A percentile compares a stretch with the other conserved stretches of the same genome.
phyloP scores from a whole-genome alignment of 2,888 invertebrate genomes.

The Cantharis rustica region DNA sequence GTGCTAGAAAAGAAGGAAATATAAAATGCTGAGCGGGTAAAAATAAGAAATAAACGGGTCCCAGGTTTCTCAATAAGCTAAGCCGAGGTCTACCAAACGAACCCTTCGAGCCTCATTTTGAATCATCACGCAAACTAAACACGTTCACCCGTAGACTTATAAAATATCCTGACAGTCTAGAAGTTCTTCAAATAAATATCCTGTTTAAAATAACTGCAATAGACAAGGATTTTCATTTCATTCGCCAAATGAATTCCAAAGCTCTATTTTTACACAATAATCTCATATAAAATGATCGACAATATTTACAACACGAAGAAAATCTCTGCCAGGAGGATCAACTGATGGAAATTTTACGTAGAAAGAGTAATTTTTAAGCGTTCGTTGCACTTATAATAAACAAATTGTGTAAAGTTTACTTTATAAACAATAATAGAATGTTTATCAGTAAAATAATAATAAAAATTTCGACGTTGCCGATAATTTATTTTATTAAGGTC shows the following conservation, averaged over 20 bases:
- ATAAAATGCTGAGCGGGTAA: slow-evolving; percentile 37
- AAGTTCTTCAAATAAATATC: slow-evolving; percentile 33
- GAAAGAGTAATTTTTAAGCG: neutral
- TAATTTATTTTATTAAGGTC: neutral
- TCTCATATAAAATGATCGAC: neutral
- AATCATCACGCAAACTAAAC: slow-evolving; percentile 36
- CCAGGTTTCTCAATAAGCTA: slow-evolving; percentile 34
- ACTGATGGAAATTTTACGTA: neutral
- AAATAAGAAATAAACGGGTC: slow-evolving; percentile 37
- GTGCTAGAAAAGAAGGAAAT: slow-evolving; percentile 30
- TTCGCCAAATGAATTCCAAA: slow-evolving; percentile 11
- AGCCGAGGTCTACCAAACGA: slow-evolving; percentile 32
- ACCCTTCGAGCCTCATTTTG: slow-evolving; percentile 35
- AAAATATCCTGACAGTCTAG: slow-evolving; percentile 36
- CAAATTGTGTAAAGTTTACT: neutral
- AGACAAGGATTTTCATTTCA: slow-evolving; percentile 22
- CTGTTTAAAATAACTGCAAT: slow-evolving; percentile 29
- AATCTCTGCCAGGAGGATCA: too few species aligned
- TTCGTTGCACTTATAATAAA: neutral
- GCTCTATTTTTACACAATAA: neutral
- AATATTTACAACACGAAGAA: neutral
- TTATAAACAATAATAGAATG: neutral
- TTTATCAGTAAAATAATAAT: neutral
- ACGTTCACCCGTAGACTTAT: slow-evolving; percentile 36
- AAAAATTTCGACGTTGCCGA: neutral